A percentile compares a stretch with the other conserved stretches of the same genome.
Conservation (phyloP, 2,797 vertebrate genomes). For the Aratinga solstitialis region DNA sequence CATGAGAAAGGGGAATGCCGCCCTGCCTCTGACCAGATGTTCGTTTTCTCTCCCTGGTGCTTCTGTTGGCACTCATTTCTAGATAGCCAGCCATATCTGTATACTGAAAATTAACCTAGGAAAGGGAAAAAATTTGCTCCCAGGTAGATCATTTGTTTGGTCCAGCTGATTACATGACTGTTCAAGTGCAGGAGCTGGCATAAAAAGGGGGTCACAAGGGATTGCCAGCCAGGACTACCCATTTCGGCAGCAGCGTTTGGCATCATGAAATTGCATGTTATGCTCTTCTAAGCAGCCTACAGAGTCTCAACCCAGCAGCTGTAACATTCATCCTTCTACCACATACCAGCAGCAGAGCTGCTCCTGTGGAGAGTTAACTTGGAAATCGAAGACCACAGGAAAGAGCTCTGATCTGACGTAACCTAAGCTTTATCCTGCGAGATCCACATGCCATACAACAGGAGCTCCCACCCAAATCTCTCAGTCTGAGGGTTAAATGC, state of each 20-base stretch:
- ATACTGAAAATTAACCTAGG: not conserved
- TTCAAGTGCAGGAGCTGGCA: not conserved
- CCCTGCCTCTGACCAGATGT: not conserved
- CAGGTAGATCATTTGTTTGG: not conserved
- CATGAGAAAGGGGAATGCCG: not conserved
- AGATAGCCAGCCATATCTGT: not conserved
- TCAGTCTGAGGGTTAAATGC: not conserved
- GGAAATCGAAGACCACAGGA: not conserved
- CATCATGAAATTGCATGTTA: not conserved
- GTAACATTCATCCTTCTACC: not conserved
- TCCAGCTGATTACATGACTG: not conserved
- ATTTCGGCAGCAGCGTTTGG: not conserved
- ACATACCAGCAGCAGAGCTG: not conserved
- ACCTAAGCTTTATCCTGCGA: not conserved
- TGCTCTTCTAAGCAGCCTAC: not conserved
- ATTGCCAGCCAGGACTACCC: not conserved
- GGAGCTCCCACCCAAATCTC: not conserved
- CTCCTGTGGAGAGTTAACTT: not conserved
- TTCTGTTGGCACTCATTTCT: not conserved
- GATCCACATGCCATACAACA: rapidly evolving
- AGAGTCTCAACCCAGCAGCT: not conserved
- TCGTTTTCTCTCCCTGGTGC: not conserved
- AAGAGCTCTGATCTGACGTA: not conserved
- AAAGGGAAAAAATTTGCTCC: not conserved
- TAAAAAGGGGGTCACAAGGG: not conserved